phyloP scores from a whole-genome alignment of 2,888 invertebrate genomes.

The Uropetala carovei region DNA sequence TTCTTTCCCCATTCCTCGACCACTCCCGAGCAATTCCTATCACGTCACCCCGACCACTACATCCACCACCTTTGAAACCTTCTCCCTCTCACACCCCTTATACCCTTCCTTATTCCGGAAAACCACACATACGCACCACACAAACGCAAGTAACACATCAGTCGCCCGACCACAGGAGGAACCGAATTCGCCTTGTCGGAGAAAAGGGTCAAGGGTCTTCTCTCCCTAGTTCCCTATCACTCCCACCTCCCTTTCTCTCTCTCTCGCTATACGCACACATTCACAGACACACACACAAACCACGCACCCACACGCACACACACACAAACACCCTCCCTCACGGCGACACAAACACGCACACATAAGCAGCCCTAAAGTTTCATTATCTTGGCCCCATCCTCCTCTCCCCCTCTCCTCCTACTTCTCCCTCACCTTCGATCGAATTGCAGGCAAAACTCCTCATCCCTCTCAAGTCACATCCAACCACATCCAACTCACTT shows the following conservation, averaged over 20 bases:
- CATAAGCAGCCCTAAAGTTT: slow-evolving; percentile 2
- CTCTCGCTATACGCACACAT: background rate
- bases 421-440: background rate
- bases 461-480: background rate
- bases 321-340: background rate
- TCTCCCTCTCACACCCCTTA: background rate
- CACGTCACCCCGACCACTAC: slow-evolving; percentile 28
- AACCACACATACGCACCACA: background rate
- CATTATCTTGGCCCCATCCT: slow-evolving; percentile 49
- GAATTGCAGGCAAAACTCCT: slow-evolving; percentile 4
- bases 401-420: background rate
- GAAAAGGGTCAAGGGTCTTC: background rate
- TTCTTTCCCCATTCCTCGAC: background rate
- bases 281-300: background rate
- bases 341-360: background rate
- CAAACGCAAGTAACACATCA: background rate
- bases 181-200: background rate
- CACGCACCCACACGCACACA: background rate
- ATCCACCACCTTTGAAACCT: background rate
- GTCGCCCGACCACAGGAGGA: background rate
- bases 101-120: background rate
- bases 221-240: background rate
- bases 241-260: background rate
- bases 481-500: background rate
- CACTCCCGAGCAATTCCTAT: background rate